Evolutionary conservation across 2,888 invertebrate genomes (phyloP), one percentile per base, ranked within the genome.

Genomic region (Lasioglossum vierecki): DNA sequence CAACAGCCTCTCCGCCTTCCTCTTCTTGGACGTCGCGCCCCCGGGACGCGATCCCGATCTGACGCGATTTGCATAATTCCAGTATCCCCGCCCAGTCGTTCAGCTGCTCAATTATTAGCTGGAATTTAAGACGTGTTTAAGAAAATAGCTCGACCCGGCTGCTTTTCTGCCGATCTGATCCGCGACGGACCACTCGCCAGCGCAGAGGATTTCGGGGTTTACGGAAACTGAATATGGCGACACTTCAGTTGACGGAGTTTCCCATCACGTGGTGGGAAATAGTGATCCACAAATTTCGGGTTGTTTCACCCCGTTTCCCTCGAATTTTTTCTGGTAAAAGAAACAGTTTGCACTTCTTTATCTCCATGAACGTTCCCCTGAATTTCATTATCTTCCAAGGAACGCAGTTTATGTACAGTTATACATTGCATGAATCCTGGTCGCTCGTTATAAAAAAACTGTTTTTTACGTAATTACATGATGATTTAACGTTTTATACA

Each of bases 41-140:
- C 90, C 93, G 86, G 94, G 94, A 93, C 91, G 93, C 91, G 94
- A 94, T 94, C 91, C 89, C 92, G 93, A 95, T 95, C 94, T 94
- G 93, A 93, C 92, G 89, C 91, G 93, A 95, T 95, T 95, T 94
- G 94, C 94, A 95, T 95, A 95, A 95, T 95, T 95, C 93, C 93
- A 93, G 93, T 92, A 92, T 93, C 93, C 91, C 93, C 92, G 93
- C 93, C 92, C 93, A 93, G 86, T 76, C 93, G 93, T 94, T 94
- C 94, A 93, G 92, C 93, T 94, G 93, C 93, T 93, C 94, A 93
- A 94, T 94, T 94, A 94, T 94, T 94, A 94, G 92, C 90, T 91
- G 94, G 94, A 94, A 94, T 95, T 94, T 94, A 94, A 94, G 93
- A 94, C 93, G 94, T 94, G 94, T 94, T 94, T 93, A 93, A 94